Conservation (phyloP, 2,888 invertebrate species). For the Neocrepidodera transversa region DNA sequence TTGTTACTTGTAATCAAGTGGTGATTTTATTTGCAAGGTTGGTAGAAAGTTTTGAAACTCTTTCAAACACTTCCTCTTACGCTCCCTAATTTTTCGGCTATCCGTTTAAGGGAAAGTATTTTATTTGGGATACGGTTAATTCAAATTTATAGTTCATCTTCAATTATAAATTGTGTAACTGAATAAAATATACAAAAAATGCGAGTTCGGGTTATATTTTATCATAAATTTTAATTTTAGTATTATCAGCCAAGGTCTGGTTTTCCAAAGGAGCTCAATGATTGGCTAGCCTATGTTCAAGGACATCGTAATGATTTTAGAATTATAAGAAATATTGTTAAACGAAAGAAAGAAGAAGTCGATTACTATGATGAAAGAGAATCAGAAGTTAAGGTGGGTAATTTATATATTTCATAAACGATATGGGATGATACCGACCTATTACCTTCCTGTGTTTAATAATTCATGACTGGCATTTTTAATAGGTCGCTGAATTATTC, state of each 20-base stretch:
- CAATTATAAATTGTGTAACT: too few species aligned
- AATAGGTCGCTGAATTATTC: too few species aligned
- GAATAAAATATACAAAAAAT: too few species aligned
- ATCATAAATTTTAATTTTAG: constrained; percentile 44
- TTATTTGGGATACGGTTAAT: too few species aligned
- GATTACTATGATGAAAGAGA: constrained; percentile 26
- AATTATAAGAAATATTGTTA: constrained; percentile 49
- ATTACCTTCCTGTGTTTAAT: too few species aligned
- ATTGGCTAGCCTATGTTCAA: constrained; percentile 53
- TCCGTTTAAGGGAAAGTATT: too few species aligned
- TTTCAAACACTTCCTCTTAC: neutral
- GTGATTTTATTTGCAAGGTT: constrained; percentile 15
- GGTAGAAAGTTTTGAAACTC: neutral
- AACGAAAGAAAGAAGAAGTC: constrained; percentile 34
- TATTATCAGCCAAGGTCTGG: constrained; percentile 50
- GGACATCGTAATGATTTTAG: constrained; percentile 54
- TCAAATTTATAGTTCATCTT: too few species aligned
- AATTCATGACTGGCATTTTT: too few species aligned
- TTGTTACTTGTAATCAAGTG: constrained; percentile 17
- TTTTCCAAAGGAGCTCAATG: constrained; percentile 54
- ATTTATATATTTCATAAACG: too few species aligned
- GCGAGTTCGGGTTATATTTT: too few species aligned
- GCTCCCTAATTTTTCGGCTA: neutral
- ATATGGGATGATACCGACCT: too few species aligned
- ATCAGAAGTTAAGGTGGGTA: constrained; percentile 21